Evolutionary conservation across 2,113 vertebrate genomes (phyloP), one percentile per base, ranked within the genome.

Genomic region (Hippocampus mohnikei): DNA sequence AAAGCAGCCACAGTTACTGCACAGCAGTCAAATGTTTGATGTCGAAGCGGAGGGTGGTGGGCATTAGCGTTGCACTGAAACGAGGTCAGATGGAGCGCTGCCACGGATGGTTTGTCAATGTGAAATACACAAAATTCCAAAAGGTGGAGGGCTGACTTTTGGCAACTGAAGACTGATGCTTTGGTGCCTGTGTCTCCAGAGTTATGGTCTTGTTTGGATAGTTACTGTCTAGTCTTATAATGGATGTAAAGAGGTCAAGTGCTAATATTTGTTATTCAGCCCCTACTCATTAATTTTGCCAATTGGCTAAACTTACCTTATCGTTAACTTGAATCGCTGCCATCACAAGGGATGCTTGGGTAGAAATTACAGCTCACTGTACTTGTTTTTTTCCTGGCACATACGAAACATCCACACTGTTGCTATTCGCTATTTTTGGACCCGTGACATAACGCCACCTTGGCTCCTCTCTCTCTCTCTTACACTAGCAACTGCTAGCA

Each of bases 281-380:
- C 18, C 12, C 12, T 13, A 44, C 29, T 33, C 29, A 13, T 13
- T 44, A 13, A 44, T 53, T 53, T 21, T 53, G 20, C 55, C 55
- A 25, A 25, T n/a, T 13, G 11, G 4, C 23, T 58, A 55, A 55
- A 25, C 78, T 63, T 78, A 58, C 58, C 56, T 70, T 75, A 77
- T 80, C 71, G 53, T 48, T 33, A 10, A 7, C 11, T 27, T 58
- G 9, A 58, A 21, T 23, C 37, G 10, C 44, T 60, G 9, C 8
- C 3, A 10, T 11, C 1, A 56, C n/a, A n/a, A 11, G 53, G n/a
- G 23, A 58, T 56, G 10, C 55, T 25, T 56, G 55, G 55, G 21
- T 53, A 53, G 20, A 53, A 52, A 52, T 52, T 20, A 3, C 1
- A n/a, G 3, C 23, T 55, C 9, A 55, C n/a, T 55, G 29, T 33